Percentiles rank a stretch among this genome's conserved stretches.
Conservation (phyloP, 2,888 invertebrate species). For the Tanytarsus gracilentus region DNA sequence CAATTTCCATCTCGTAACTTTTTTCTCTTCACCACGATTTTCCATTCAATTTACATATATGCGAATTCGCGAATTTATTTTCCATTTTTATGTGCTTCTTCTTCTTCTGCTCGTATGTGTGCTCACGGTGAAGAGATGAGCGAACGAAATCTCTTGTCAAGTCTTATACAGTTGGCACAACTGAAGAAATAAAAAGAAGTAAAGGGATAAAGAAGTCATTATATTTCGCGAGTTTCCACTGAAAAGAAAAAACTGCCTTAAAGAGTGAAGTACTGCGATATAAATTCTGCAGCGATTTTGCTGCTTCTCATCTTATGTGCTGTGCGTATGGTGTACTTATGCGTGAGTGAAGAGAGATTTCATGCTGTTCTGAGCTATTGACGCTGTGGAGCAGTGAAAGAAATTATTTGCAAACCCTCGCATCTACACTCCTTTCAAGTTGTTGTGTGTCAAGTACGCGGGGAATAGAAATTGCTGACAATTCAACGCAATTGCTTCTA, state of each 20-base stretch:
- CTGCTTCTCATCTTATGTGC: no score
- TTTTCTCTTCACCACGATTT: background rate
- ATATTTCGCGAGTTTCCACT: background rate
- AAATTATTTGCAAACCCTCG: no score
- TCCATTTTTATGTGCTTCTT: background rate
- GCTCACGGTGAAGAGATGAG: background rate
- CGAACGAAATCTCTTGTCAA: slow-evolving; percentile 1
- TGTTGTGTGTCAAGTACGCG: background rate
- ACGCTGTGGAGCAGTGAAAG: no score
- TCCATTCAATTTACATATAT: slow-evolving; percentile 11
- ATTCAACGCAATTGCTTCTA: slow-evolving; percentile 5
- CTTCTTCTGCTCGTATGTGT: background rate
- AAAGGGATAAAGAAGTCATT: slow-evolving; percentile 10
- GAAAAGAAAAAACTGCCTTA: background rate
- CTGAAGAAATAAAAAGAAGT: background rate
- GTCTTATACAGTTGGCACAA: background rate
- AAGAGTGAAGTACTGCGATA: background rate
- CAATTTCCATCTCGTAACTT: slow-evolving; percentile 7
- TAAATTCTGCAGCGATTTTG: background rate
- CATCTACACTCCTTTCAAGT: no score
- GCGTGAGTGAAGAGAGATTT: no score
- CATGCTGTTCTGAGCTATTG: no score
- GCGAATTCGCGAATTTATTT: slow-evolving; percentile 3
- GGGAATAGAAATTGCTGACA: background rate
- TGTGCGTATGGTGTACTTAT: no score